Conservation (phyloP, 2,888 invertebrate species). For the Axea sp. region DNA sequence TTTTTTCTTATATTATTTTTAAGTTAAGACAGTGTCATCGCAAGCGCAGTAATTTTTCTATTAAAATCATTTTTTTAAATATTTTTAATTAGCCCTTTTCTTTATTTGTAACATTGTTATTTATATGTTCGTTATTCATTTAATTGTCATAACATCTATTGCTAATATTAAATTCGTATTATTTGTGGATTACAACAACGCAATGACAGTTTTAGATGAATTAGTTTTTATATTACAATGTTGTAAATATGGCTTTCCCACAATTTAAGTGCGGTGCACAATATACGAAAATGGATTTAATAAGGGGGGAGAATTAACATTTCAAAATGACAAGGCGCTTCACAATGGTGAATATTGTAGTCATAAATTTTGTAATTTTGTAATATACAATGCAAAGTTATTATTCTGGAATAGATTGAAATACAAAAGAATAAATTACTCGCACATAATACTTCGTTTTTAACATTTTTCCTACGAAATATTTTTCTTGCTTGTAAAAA, state of each 20-base stretch:
- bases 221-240: constrained; percentile 1
- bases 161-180: background rate
- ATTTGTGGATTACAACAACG: background rate
- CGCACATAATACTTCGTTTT: background rate
- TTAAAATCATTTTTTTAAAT: background rate
- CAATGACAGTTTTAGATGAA: constrained; percentile 9
- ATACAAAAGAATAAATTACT: constrained; percentile 7
- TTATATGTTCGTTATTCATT: constrained; percentile 9
- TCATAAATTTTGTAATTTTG: constrained; percentile 23
- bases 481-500: no score
- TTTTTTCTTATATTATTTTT: background rate
- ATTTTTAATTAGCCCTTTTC: background rate
- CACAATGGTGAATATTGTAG: constrained; percentile 16
- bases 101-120: constrained; percentile 12
- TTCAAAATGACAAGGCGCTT: constrained; percentile 7
- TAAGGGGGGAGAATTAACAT: background rate
- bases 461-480: no score
- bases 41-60: background rate
- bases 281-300: background rate
- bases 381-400: constrained; percentile 18
- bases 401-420: constrained; percentile 15
- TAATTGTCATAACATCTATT: background rate
- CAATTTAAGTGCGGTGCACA: background rate
- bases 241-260: constrained; percentile 8
- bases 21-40: background rate